Percentiles rank a stretch among this genome's conserved stretches.
phyloP scores from a whole-genome alignment of 2,888 invertebrate species.

The Trissonchulus sp. region DNA sequence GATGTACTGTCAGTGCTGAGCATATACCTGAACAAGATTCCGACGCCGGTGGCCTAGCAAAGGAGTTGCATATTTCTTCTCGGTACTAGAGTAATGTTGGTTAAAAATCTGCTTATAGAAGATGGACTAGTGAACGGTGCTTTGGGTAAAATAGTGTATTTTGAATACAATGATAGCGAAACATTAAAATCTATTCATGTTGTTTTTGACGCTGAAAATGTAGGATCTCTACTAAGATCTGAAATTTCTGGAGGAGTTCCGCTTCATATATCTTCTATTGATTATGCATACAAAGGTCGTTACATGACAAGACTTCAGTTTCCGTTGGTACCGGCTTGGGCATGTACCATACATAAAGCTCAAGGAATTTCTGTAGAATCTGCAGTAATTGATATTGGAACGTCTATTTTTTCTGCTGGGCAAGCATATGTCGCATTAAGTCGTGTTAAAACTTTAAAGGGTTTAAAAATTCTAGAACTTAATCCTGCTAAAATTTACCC shows the following conservation, averaged over 20 bases:
- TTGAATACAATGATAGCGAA: not conserved
- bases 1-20: not conserved
- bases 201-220: slow-evolving; percentile 12
- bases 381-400: not conserved
- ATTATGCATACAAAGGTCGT: slow-evolving; percentile 6
- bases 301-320: slow-evolving; percentile 12
- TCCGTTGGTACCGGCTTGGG: slow-evolving; percentile 9
- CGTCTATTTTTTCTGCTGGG: not conserved
- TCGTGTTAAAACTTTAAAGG: not conserved
- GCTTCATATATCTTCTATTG: not conserved
- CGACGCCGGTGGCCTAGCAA: slow-evolving; percentile 8
- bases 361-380: not conserved
- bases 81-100: slow-evolving; percentile 9
- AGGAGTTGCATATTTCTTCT: not conserved
- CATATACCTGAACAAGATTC: not conserved
- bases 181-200: not conserved
- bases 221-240: not conserved
- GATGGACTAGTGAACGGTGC: slow-evolving; percentile 8
- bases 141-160: not conserved
- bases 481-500: not conserved
- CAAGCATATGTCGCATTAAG: not conserved
- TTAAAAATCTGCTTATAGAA: not conserved
- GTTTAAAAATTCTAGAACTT: not conserved
- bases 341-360: slow-evolving; percentile 17
- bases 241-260: not conserved